These are phyloP conservation scores for Xestia sexstrigata DNA, from an alignment of 2,888 invertebrate genomes.

Conservation along the genomic window DNA sequence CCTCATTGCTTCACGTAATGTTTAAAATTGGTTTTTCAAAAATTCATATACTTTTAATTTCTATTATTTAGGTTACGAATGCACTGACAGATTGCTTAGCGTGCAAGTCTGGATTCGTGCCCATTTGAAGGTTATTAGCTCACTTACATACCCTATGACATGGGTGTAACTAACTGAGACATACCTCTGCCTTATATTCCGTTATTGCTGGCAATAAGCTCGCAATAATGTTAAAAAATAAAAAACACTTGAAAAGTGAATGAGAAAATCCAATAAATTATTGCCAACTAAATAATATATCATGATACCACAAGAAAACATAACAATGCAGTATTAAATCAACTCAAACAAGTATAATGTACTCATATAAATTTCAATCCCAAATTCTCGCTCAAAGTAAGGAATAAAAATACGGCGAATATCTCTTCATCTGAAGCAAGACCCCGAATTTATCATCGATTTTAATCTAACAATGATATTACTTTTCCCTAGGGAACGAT, in stretches of 20 bases:
- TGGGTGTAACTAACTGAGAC: not conserved
- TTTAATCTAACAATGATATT: conserved; percentile 62
- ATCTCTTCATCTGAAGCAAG: conserved; percentile 39
- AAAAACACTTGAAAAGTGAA: not conserved
- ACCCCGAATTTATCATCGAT: conserved; percentile 57
- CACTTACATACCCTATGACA: no score
- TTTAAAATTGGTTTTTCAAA: not conserved
- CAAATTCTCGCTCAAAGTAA: conserved; percentile 10
- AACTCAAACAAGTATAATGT: conserved; percentile 17
- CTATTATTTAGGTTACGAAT: no score
- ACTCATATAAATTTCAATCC: conserved; percentile 39
- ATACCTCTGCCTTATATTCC: not conserved
- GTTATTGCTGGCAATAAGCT: not conserved
- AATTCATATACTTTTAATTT: no score
- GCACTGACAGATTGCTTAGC: not conserved
- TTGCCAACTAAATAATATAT: not conserved
- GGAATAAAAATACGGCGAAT: conserved; percentile 42
- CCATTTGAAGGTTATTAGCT: no score
- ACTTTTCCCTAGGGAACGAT: conserved; percentile 50
- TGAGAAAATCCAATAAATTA: not conserved
- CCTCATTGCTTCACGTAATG: not conserved
- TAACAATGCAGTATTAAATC: conserved; percentile 11
- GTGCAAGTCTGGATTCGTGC: not conserved
- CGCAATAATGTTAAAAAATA: not conserved
- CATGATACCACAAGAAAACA: not conserved